Evolutionary conservation across 1,140 invertebrate species (phyloP).

Genomic region (Babylonia areolata): DNA sequence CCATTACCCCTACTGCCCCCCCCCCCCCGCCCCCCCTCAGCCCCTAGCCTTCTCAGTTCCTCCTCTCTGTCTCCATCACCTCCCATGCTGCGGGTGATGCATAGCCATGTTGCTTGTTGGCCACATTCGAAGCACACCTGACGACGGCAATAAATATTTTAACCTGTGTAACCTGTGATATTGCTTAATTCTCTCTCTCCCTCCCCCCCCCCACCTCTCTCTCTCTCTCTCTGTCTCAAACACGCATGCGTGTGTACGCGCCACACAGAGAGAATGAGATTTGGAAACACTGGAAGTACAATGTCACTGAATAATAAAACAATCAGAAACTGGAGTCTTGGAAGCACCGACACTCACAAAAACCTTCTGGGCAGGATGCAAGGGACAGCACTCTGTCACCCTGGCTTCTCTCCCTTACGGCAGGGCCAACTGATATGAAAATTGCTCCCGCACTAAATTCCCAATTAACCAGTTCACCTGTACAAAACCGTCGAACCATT

Average conservation of each 20-base stretch:
- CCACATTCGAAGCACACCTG: not conserved
- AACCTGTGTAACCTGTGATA: not conserved
- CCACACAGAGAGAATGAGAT: too few relatives aligned
- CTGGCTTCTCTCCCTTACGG: not conserved
- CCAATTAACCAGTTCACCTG: not conserved
- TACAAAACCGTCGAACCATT: not conserved
- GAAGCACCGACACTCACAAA: too few relatives aligned
- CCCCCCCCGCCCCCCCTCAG: not conserved
- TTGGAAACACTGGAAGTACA: too few relatives aligned
- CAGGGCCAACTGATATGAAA: not conserved
- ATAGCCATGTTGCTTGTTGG: not conserved
- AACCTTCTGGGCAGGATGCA: not conserved
- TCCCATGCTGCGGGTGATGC: not conserved
- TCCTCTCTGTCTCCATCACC: not conserved
- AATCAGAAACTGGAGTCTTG: too few relatives aligned
- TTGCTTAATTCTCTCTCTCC: not conserved
- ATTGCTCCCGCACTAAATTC: not conserved
- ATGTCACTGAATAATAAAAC: too few relatives aligned
- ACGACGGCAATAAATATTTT: not conserved
- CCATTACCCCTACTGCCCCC: not conserved
- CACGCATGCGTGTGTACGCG: too few relatives aligned
- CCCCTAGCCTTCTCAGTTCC: not conserved
- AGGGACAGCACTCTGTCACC: conserved; percentile 9
- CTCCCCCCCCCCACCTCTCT: not conserved
- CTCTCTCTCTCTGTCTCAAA: conserved; percentile 1